phyloP scores from a whole-genome alignment of 1,140 invertebrate genomes.

The Telenomus remus region DNA sequence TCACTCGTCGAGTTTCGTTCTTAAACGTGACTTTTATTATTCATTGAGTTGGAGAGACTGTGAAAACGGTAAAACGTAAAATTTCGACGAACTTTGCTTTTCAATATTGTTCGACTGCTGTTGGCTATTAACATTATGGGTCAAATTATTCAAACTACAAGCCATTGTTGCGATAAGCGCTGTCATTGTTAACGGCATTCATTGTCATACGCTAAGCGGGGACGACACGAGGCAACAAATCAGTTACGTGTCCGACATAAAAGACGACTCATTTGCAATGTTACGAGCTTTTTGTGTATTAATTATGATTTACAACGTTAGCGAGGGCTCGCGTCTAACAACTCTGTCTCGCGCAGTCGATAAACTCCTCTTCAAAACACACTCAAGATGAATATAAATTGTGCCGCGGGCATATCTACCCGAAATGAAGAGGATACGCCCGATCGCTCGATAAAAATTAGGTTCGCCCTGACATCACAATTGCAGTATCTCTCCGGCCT shows the following conservation, averaged over 20 bases:
- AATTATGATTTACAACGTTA: conserved; percentile 23
- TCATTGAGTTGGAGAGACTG: no score
- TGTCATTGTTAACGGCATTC: conserved; percentile 51
- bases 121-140: conserved; percentile 21
- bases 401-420: not conserved
- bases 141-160: conserved; percentile 30
- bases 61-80: no score
- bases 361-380: conserved; percentile 4
- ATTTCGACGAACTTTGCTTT: no score
- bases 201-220: conserved; percentile 40
- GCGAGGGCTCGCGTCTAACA: not conserved
- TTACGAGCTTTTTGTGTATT: conserved; percentile 24
- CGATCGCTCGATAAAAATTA: conserved; percentile 22
- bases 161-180: conserved; percentile 39
- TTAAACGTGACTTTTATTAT: no score
- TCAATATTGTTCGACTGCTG: no score
- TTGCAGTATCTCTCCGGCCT: conserved; percentile 18
- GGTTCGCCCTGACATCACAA: conserved; percentile 26
- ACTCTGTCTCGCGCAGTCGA: not conserved
- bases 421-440: not conserved
- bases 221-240: conserved; percentile 45
- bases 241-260: conserved; percentile 46
- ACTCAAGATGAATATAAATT: conserved; percentile 3
- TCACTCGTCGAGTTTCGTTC: no score
- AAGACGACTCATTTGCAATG: conserved; percentile 6